Evolutionary conservation across 1,140 invertebrate genomes (phyloP).

Genomic region (Zaprionus lachaisei): DNA sequence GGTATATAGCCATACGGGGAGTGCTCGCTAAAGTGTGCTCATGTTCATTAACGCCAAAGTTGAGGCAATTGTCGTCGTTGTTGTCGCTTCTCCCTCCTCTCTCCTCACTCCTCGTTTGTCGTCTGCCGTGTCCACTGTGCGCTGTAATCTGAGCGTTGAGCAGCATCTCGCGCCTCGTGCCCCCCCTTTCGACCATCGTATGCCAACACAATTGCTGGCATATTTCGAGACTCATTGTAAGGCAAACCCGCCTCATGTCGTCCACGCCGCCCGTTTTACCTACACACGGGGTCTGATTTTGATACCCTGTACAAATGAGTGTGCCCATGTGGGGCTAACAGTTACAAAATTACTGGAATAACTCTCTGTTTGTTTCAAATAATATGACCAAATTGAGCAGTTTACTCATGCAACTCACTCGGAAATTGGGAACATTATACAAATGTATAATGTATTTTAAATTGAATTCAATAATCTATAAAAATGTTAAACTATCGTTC

Average conservation of each 20-base stretch:
- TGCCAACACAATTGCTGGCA: constrained; percentile 55
- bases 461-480: too few relatives aligned
- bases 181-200: not conserved
- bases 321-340: not conserved
- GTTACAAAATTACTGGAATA: not conserved
- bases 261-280: not conserved
- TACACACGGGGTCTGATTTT: constrained; percentile 19
- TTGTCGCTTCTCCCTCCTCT: constrained; percentile 33
- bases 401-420: too few relatives aligned
- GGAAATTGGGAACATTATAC: too few relatives aligned
- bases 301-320: constrained; percentile 15
- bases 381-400: too few relatives aligned
- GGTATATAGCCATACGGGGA: constrained; percentile 50
- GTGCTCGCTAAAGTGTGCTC: constrained; percentile 72
- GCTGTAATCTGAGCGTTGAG: constrained; percentile 64
- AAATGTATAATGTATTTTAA: too few relatives aligned
- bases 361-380: too few relatives aligned
- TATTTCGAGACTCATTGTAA: constrained; percentile 74
- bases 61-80: constrained; percentile 77
- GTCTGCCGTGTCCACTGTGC: constrained; percentile 17
- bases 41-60: constrained; percentile 83
- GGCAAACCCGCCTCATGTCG: constrained; percentile 29
- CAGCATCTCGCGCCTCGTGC: not conserved
- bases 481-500: too few relatives aligned
- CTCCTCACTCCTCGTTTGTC: not conserved